A percentile compares a stretch with the other conserved stretches of the same genome.
These are phyloP conservation scores for Aphis gossypii DNA, from an alignment of 1,140 invertebrate species.

Conservation along the genomic window DNA sequence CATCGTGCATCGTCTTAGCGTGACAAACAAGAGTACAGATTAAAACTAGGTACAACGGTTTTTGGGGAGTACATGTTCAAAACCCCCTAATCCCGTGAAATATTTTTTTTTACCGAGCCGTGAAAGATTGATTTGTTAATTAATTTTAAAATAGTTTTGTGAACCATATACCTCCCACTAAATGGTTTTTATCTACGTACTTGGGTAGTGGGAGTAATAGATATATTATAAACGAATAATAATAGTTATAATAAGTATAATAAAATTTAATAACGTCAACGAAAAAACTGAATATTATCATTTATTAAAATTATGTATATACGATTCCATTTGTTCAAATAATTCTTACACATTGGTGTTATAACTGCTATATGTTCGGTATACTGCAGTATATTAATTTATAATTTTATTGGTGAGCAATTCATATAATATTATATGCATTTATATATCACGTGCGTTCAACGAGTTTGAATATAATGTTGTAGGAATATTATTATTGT, in stretches of 20 bases:
- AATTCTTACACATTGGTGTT: neutral
- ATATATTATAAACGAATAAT: neutral
- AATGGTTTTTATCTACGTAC: too few relatives aligned
- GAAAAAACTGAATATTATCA: neutral
- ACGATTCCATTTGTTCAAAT: neutral
- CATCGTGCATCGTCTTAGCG: too few relatives aligned
- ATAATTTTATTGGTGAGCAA: neutral
- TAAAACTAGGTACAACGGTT: too few relatives aligned
- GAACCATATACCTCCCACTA: too few relatives aligned
- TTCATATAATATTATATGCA: neutral
- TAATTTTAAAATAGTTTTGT: too few relatives aligned
- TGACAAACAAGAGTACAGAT: too few relatives aligned
- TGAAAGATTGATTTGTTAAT: too few relatives aligned
- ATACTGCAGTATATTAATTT: neutral
- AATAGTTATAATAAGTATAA: neutral
- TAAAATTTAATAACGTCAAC: too few relatives aligned
- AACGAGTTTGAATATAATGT: neutral
- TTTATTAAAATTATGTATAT: neutral
- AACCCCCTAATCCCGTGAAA: too few relatives aligned
- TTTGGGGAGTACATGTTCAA: too few relatives aligned
- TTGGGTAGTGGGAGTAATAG: too few relatives aligned
- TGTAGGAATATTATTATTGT: neutral
- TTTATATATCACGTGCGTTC: neutral
- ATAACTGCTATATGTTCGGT: neutral
- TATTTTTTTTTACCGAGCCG: too few relatives aligned